These are phyloP conservation scores for Corticium candelabrum DNA, from an alignment of 37 sponge, comb jelly and placozoan species.

Conservation along the genomic window DNA sequence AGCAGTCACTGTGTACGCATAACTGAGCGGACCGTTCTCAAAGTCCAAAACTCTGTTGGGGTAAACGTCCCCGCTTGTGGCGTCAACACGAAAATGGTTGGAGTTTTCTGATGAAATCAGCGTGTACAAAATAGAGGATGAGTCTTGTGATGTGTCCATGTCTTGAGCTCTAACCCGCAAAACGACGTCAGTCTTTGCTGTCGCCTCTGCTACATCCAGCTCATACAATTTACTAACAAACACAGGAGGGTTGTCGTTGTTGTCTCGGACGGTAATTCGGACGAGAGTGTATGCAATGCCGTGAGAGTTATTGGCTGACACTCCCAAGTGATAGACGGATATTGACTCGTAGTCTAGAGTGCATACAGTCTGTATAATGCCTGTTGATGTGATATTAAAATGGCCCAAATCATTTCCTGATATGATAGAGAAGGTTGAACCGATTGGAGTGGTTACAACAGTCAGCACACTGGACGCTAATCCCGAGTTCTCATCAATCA, in stretches of 20 bases:
- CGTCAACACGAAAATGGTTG: not conserved
- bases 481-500: not conserved
- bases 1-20: not conserved
- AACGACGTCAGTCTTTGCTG: not conserved
- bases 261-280: not conserved
- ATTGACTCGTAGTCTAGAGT: not conserved
- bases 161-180: not conserved
- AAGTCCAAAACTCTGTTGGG: not conserved
- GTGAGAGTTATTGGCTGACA: not conserved
- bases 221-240: not conserved
- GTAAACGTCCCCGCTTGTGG: not conserved
- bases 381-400: not conserved
- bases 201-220: not conserved
- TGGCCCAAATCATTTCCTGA: not conserved
- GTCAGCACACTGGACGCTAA: not conserved
- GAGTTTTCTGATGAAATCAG: not conserved
- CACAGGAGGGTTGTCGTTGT: constrained; percentile 1
- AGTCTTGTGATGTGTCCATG: constrained; percentile 25
- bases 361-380: not conserved
- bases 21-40: not conserved
- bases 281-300: not conserved
- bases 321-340: not conserved
- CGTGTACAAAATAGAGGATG: not conserved
- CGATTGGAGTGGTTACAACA: not conserved
- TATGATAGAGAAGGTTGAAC: not conserved